Evolutionary conservation across 2,888 invertebrate species (phyloP).

Genomic region (Xestoiulus laeticollis): DNA sequence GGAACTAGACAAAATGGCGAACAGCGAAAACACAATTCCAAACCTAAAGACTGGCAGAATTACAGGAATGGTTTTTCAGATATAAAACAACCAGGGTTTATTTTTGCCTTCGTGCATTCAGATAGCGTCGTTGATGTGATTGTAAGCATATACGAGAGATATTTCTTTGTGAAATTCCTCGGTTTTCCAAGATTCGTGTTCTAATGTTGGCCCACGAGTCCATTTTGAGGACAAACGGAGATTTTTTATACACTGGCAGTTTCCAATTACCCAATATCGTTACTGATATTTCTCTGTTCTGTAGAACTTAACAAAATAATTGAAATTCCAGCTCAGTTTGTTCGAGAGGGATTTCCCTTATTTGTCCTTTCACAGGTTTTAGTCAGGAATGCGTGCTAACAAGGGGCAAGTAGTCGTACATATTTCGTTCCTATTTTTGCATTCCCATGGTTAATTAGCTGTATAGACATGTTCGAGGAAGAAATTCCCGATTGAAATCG

Average conservation of each 20-base stretch:
- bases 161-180: neutral
- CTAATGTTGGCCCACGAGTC: neutral
- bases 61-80: neutral
- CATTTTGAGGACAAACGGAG: constrained; percentile 16
- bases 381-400: neutral
- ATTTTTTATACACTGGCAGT: neutral
- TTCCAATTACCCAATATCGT: neutral
- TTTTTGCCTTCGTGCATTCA: neutral
- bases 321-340: neutral
- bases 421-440: neutral
- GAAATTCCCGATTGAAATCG: neutral
- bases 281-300: neutral
- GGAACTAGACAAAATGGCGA: constrained; percentile 19
- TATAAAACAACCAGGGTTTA: neutral
- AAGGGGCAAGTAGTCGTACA: neutral
- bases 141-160: constrained; percentile 2
- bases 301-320: neutral
- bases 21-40: neutral
- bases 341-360: neutral
- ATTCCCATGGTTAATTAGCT: neutral
- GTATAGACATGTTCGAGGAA: neutral
- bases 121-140: neutral
- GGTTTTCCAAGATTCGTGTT: neutral
- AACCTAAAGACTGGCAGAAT: neutral
- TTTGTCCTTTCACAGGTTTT: neutral